phyloP scores from a whole-genome alignment of 30 jellyfish, hydroid and myxozoan genomes.

The Aurelia sp. region DNA sequence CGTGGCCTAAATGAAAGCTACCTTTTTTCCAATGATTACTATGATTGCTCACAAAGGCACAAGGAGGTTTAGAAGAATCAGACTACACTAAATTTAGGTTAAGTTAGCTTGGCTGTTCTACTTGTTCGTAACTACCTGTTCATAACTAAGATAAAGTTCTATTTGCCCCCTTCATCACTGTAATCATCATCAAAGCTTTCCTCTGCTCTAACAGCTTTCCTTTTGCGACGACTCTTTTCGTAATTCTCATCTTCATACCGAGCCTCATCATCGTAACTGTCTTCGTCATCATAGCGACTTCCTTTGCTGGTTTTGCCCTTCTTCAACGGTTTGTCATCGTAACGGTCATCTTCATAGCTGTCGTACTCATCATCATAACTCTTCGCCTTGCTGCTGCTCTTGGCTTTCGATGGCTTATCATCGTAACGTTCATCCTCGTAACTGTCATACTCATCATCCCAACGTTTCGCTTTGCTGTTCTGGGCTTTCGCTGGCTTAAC shows the following conservation, averaged over 20 bases:
- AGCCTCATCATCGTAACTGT: constrained; percentile 4
- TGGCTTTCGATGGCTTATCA: neutral
- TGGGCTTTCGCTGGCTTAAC: neutral
- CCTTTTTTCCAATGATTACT: too few relatives aligned
- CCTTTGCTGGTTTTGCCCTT: neutral
- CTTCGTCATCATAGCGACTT: neutral
- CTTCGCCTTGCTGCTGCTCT: constrained; percentile 6
- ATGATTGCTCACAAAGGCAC: too few relatives aligned
- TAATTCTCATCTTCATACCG: constrained; percentile 1
- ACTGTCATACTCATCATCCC: neutral
- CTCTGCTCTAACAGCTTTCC: neutral
- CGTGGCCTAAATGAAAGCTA: too few relatives aligned
- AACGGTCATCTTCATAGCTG: neutral
- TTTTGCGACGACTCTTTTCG: neutral
- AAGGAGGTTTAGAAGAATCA: too few relatives aligned
- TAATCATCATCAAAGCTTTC: neutral
- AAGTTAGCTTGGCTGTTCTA: too few relatives aligned
- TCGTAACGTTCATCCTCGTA: constrained; percentile 20
- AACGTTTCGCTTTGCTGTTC: neutral
- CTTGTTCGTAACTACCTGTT: too few relatives aligned
- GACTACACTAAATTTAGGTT: too few relatives aligned
- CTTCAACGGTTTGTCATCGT: constrained; percentile 23
- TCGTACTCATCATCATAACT: constrained; percentile 19
- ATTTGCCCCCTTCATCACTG: neutral
- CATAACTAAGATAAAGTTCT: too few relatives aligned